Percentiles rank a stretch among this genome's conserved stretches.
Evolutionary conservation across 2,888 invertebrate species (phyloP).

Genomic region (Agrenia bidenticulata): DNA sequence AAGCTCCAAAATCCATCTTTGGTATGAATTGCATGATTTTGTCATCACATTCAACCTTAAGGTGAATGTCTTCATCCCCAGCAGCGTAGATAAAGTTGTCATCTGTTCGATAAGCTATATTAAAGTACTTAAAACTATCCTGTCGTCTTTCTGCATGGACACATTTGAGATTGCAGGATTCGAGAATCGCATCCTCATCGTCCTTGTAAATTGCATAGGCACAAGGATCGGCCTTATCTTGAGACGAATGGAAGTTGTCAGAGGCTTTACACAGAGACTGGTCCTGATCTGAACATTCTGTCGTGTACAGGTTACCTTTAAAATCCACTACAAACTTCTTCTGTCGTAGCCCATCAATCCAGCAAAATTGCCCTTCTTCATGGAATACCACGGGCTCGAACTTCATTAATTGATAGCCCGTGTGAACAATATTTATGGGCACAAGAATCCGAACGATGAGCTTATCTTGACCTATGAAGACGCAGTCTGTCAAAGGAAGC

Average conservation of each 20-base stretch:
- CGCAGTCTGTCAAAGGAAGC: slow-evolving; percentile 38
- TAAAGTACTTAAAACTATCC: not conserved
- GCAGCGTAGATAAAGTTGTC: slow-evolving; percentile 14
- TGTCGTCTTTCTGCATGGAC: not conserved
- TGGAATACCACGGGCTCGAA: slow-evolving; percentile 16
- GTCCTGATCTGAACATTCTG: slow-evolving; percentile 10
- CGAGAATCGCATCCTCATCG: slow-evolving; percentile 25
- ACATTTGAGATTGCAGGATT: slow-evolving; percentile 29
- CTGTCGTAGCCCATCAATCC: slow-evolving; percentile 19
- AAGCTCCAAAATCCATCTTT: slow-evolving; percentile 18
- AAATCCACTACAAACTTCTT: slow-evolving; percentile 12
- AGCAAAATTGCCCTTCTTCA: slow-evolving; percentile 23
- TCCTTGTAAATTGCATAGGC: slow-evolving; percentile 25
- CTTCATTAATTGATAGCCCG: not conserved
- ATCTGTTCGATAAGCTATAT: not conserved
- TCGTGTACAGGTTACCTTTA: slow-evolving; percentile 11
- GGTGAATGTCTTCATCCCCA: not conserved
- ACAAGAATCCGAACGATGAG: slow-evolving; percentile 35
- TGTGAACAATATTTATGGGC: slow-evolving; percentile 14
- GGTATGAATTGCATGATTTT: not conserved
- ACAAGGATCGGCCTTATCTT: slow-evolving; percentile 25
- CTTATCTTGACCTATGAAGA: slow-evolving; percentile 30
- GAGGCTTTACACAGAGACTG: slow-evolving; percentile 3
- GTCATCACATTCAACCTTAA: slow-evolving; percentile 8
- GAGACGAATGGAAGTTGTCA: slow-evolving; percentile 13